Percentiles rank a stretch among this genome's conserved stretches.
phyloP scores from a whole-genome alignment of 2,797 vertebrate species.

The Sylvia borin region DNA sequence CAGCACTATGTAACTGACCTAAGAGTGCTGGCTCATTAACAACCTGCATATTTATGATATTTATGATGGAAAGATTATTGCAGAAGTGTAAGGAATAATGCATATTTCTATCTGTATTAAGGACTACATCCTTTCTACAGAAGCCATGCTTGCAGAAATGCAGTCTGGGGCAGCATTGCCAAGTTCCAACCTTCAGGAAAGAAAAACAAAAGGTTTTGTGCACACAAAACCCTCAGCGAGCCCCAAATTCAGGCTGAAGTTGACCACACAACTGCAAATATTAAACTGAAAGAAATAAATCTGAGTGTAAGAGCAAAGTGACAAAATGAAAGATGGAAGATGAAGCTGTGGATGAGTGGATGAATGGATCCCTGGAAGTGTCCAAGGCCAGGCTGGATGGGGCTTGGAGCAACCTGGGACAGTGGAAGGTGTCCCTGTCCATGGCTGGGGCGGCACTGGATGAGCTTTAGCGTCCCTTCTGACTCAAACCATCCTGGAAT shows the following conservation, averaged over 20 bases:
- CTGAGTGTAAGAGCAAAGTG: background rate
- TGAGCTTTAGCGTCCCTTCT: background rate
- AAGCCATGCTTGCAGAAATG: background rate
- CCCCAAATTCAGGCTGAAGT: background rate
- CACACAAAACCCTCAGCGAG: background rate
- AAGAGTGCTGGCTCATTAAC: background rate
- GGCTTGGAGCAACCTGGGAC: rapidly evolving
- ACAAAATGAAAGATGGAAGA: background rate
- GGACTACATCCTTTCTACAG: background rate
- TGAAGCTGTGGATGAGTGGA: background rate
- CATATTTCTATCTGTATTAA: background rate
- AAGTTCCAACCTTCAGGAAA: background rate
- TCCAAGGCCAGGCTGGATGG: rapidly evolving
- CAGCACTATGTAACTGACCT: background rate
- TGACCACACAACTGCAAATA: background rate
- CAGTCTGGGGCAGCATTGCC: background rate
- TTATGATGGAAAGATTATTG: background rate
- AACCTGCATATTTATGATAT: background rate
- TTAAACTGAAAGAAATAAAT: background rate
- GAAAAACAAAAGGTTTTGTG: background rate
- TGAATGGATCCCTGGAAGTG: background rate
- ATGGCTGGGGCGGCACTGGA: background rate
- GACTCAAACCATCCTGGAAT: background rate
- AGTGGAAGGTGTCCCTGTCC: background rate
- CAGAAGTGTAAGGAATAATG: background rate